A percentile compares a stretch with the other conserved stretches of the same genome.
These are phyloP conservation scores for Xenus cinereus DNA, from an alignment of 2,113 vertebrate genomes.

Conservation along the genomic window DNA sequence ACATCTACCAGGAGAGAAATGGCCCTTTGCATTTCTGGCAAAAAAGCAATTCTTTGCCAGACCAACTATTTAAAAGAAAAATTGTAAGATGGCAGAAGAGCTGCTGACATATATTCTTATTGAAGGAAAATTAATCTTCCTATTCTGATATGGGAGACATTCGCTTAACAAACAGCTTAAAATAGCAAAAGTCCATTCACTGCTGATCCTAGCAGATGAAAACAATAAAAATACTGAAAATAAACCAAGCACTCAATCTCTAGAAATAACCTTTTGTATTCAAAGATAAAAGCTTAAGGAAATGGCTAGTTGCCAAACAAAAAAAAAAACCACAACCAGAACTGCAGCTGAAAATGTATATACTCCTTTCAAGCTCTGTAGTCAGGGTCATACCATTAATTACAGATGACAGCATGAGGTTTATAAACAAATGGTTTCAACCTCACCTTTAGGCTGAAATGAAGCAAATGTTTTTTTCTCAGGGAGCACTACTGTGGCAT, in stretches of 20 bases:
- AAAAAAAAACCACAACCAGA: background rate
- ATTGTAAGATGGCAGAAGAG: background rate
- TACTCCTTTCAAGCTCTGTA: conserved; percentile 36
- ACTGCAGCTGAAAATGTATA: conserved; percentile 32
- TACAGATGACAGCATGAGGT: conserved; percentile 38
- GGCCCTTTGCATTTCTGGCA: background rate
- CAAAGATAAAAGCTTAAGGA: conserved; percentile 51
- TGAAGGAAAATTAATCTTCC: background rate
- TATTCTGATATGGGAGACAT: background rate
- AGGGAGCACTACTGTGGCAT: background rate
- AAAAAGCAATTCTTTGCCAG: background rate
- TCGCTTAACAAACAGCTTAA: background rate
- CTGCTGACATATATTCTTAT: background rate
- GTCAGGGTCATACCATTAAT: conserved; percentile 46
- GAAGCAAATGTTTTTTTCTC: conserved; percentile 36
- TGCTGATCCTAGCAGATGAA: conserved; percentile 15
- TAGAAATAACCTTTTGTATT: conserved; percentile 48
- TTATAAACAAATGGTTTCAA: conserved; percentile 56
- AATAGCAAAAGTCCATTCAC: background rate
- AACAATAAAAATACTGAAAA: conserved; percentile 35
- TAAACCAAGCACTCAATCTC: conserved; percentile 8
- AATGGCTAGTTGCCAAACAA: conserved; percentile 10
- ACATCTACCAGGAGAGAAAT: background rate
- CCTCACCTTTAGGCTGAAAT: conserved; percentile 37
- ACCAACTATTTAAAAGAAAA: background rate